Conservation (phyloP, 2,113 vertebrate genomes). For the Anolis sagrei region DNA sequence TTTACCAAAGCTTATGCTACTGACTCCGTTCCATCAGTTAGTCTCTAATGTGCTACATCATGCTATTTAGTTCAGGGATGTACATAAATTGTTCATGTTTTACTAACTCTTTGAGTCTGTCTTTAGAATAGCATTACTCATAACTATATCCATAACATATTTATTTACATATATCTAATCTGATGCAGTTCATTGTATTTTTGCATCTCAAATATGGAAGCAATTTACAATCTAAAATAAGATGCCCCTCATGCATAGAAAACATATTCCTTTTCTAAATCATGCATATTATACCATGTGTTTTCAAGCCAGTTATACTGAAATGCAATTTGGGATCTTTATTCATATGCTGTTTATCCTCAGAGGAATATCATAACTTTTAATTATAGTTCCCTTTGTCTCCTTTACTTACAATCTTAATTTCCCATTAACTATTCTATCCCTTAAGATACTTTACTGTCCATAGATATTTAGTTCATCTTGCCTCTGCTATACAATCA, state of each 20-base stretch:
- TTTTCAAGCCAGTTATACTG: neutral
- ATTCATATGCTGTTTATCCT: neutral
- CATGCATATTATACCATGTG: neutral
- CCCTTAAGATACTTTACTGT: neutral
- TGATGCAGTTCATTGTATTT: neutral
- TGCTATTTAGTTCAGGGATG: too few relatives aligned
- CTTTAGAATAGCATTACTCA: too few relatives aligned
- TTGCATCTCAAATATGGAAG: neutral
- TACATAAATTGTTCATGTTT: too few relatives aligned
- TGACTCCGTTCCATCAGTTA: too few relatives aligned
- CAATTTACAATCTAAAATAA: neutral
- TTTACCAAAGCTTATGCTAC: too few relatives aligned
- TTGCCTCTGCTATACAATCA: neutral
- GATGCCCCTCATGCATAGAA: neutral
- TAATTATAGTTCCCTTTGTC: neutral
- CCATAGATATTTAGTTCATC: fast-evolving
- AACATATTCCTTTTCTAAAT: neutral
- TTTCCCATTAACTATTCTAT: constrained; percentile 20
- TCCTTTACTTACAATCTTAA: neutral
- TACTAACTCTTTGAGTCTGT: too few relatives aligned
- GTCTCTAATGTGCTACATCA: too few relatives aligned
- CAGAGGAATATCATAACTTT: neutral
- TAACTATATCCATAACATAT: too few relatives aligned
- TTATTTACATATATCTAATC: neutral
- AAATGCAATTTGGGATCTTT: neutral